Evolutionary conservation across 2,797 vertebrate species (phyloP), one percentile per base, ranked within the genome.

Genomic region (Poeciliopsis infans): DNA sequence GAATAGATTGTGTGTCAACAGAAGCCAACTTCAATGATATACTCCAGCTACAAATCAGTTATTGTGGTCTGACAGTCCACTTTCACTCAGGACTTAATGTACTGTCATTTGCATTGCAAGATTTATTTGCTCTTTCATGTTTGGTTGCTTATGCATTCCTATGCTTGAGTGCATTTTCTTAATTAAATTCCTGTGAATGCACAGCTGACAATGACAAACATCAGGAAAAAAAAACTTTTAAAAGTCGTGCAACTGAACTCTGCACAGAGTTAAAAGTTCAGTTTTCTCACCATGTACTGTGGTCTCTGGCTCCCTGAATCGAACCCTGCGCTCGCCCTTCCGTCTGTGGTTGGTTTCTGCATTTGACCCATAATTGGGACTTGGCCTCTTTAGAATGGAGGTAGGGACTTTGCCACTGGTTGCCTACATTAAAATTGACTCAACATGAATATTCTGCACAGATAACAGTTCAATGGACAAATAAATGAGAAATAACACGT

Each of bases 231-330:
- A 31, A 10, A 45, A 70, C 25, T 45, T 23, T 66, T 15, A 31
- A 69, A n/a, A 41, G 41, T 43, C 1, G 0, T 6, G 5, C 20
- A 69, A 70, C 59, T 0, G 51, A 86, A 31, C 72, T 7, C 23
- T 61, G 53, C 15, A 28, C 46, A 75, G 7, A 76, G 43, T 46
- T 79, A 16, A 28, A 45, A 70, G 7, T 1, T 15, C 0, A 6
- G 41, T 74, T 82, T 76, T 78, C 95, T 74, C 93, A 98, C 97
- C 97, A 69, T 97, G 94, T 79, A 97, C 91, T 31, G 95, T 95
- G 77, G 93, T 97, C 89, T 97, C 97, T 46, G 97, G 97, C 89
- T 98, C 97, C 74, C 93, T 95, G 95, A 99, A 99, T 78, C 94
- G 96, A 93, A 99, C 98, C 39, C 93, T 96, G 82, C 97, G 94